Evolutionary conservation across 1,140 invertebrate genomes (phyloP).

Genomic region (Drosophila leontia): DNA sequence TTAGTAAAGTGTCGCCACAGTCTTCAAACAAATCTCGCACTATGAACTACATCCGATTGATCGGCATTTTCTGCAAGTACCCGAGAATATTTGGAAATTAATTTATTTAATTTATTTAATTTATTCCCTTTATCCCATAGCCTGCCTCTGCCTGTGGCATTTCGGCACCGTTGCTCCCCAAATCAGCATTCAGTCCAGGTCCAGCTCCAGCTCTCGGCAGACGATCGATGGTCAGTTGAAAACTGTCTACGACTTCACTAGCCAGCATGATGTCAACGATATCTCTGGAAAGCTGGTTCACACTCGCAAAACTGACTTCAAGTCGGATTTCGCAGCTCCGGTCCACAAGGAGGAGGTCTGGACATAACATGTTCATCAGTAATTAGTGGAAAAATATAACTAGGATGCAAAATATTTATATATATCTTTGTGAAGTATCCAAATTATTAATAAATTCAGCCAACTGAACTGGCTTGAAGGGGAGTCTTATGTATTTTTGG

Average conservation of each 20-base stretch:
- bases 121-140: neutral
- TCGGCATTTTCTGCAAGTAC: conserved; percentile 15
- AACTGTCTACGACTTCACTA: conserved; percentile 3
- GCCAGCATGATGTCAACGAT: neutral
- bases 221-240: neutral
- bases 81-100: too few species aligned
- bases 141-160: neutral
- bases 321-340: conserved; percentile 1
- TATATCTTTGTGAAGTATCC: neutral
- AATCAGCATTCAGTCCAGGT: conserved; percentile 3
- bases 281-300: neutral
- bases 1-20: neutral
- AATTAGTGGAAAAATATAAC: neutral
- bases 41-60: conserved; percentile 8
- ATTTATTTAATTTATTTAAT: neutral
- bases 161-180: neutral
- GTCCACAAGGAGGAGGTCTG: neutral
- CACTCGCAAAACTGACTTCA: neutral
- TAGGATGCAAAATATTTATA: neutral
- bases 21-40: neutral
- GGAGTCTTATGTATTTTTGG: too few species aligned
- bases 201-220: neutral
- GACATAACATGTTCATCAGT: too few species aligned
- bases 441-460: neutral
- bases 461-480: neutral